These are phyloP conservation scores for Aethes cnicana DNA, from an alignment of 2,888 invertebrate genomes.

Conservation along the genomic window DNA sequence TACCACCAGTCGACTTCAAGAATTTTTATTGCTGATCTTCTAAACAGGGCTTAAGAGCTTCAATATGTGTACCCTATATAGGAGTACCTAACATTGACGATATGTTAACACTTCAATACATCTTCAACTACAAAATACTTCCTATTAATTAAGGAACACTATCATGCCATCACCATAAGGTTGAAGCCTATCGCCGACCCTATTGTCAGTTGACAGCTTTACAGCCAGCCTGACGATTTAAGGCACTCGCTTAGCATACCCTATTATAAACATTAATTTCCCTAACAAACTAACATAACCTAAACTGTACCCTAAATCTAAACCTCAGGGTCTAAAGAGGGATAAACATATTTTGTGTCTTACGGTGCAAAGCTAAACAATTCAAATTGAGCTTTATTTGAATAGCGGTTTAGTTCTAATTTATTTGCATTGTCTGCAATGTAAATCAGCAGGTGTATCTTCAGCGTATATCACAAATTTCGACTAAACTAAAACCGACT, in stretches of 20 bases:
- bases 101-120: too few species aligned
- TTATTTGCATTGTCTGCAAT: not conserved
- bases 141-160: conserved; percentile 2
- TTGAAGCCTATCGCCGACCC: conserved; percentile 2
- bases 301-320: not conserved
- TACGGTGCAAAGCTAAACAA: not conserved
- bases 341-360: not conserved
- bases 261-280: conserved; percentile 18
- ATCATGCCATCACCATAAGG: not conserved
- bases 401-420: not conserved
- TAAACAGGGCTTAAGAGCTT: too few species aligned
- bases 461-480: not conserved
- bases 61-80: too few species aligned
- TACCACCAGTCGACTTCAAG: too few species aligned
- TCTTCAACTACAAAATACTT: too few species aligned
- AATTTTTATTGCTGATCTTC: too few species aligned
- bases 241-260: conserved; percentile 27
- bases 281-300: conserved; percentile 1
- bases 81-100: too few species aligned
- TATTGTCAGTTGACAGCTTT: conserved; percentile 23
- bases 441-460: not conserved
- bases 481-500: not conserved
- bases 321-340: not conserved
- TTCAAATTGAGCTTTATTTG: not conserved
- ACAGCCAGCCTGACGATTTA: conserved; percentile 18